These are phyloP conservation scores for Erythrocercus mccallii DNA, from an alignment of 2,113 vertebrate genomes.

Conservation along the genomic window DNA sequence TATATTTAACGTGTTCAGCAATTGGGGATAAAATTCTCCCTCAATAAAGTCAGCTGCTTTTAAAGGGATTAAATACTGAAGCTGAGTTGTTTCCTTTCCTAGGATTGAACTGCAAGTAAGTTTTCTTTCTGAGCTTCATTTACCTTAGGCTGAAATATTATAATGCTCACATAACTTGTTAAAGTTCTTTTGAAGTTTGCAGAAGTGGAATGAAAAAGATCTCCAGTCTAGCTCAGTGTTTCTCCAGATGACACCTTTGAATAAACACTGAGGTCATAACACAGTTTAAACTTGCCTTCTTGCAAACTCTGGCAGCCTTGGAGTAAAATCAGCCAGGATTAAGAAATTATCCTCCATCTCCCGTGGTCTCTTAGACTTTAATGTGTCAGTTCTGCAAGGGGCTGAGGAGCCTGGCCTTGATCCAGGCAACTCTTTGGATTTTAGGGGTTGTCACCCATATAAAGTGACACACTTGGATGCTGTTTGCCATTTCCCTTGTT, in stretches of 20 bases:
- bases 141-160: background rate
- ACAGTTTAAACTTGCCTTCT: background rate
- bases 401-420: background rate
- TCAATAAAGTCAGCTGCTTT: background rate
- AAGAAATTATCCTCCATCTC: background rate
- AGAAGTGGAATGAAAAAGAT: background rate
- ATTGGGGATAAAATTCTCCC: background rate
- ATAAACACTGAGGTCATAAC: background rate
- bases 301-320: background rate
- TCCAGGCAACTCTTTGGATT: background rate
- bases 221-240: background rate
- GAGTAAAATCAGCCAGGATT: background rate
- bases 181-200: background rate
- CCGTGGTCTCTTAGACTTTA: background rate
- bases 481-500: background rate
- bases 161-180: background rate
- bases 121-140: background rate
- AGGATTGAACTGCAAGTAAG: background rate
- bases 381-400: background rate
- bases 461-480: background rate
- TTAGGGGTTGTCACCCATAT: background rate
- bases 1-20: background rate
- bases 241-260: background rate
- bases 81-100: background rate
- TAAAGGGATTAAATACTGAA: background rate